A percentile compares a stretch with the other conserved stretches of the same genome.
Evolutionary conservation across 2,113 vertebrate species (phyloP).

Genomic region (Neofelis nebulosa): DNA sequence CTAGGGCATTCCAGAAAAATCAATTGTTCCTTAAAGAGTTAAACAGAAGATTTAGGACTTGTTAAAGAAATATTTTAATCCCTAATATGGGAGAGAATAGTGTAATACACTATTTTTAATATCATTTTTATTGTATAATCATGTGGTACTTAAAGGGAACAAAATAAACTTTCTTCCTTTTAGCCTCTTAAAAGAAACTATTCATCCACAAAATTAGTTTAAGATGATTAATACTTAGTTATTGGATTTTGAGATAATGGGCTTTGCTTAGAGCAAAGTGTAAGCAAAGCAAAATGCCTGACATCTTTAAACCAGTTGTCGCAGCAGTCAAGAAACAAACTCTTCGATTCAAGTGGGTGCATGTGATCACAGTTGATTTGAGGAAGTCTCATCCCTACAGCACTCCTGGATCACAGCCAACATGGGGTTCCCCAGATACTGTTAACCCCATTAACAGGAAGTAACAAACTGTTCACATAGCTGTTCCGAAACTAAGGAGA

Average conservation of each 20-base stretch:
- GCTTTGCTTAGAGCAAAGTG: neutral
- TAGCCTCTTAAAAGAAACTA: neutral
- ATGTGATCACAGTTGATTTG: no score
- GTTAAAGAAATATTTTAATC: neutral
- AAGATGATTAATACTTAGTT: neutral
- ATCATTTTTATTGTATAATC: neutral
- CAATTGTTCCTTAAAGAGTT: neutral
- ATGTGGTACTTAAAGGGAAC: neutral
- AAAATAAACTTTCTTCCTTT: neutral
- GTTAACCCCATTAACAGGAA: neutral
- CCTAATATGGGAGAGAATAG: neutral
- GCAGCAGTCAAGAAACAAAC: neutral
- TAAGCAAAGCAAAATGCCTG: neutral
- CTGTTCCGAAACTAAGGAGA: neutral
- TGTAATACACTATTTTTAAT: neutral
- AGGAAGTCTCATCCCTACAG: accelerated
- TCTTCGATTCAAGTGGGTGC: neutral
- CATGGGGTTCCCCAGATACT: neutral
- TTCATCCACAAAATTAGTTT: neutral
- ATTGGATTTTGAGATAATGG: neutral
- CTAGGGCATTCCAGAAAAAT: neutral
- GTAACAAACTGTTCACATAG: neutral
- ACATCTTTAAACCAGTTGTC: neutral
- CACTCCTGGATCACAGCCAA: neutral
- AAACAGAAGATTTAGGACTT: neutral